Evolutionary conservation across 2,888 invertebrate genomes (phyloP).

Genomic region (Euplagia quadripunctaria): DNA sequence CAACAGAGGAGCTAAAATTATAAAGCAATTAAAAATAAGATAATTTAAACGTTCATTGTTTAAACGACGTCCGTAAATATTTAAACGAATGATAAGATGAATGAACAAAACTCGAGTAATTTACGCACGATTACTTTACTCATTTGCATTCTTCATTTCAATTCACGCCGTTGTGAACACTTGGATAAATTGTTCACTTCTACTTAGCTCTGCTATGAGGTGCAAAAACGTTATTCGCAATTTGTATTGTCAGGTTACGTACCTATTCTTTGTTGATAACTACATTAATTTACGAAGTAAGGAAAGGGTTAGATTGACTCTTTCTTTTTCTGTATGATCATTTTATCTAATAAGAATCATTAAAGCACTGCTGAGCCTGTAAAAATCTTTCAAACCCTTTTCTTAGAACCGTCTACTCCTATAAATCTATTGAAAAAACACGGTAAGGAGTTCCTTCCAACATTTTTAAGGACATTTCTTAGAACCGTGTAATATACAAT

Average conservation of each 20-base stretch:
- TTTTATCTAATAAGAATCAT: background rate
- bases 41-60: conserved; percentile 18
- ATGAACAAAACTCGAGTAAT: conserved; percentile 40
- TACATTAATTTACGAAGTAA: background rate
- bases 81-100: conserved; percentile 47
- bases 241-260: background rate
- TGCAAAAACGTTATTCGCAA: background rate
- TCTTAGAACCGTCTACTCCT: too few relatives aligned
- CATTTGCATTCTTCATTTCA: conserved; percentile 50
- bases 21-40: background rate
- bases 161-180: conserved; percentile 23
- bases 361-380: background rate
- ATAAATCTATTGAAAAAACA: too few relatives aligned
- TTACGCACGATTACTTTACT: conserved; percentile 45
- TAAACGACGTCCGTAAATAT: conserved; percentile 59
- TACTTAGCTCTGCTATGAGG: background rate
- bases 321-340: background rate
- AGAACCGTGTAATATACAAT: too few relatives aligned
- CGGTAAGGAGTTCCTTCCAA: too few relatives aligned
- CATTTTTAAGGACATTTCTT: too few relatives aligned
- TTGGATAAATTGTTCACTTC: conserved; percentile 16
- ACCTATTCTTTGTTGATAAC: background rate
- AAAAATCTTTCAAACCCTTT: too few relatives aligned
- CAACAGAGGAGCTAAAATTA: background rate
- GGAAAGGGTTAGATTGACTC: background rate